Percentiles rank a stretch among this genome's conserved stretches.
Conservation (phyloP, 2,888 invertebrate species). For the Dryococelus australis region DNA sequence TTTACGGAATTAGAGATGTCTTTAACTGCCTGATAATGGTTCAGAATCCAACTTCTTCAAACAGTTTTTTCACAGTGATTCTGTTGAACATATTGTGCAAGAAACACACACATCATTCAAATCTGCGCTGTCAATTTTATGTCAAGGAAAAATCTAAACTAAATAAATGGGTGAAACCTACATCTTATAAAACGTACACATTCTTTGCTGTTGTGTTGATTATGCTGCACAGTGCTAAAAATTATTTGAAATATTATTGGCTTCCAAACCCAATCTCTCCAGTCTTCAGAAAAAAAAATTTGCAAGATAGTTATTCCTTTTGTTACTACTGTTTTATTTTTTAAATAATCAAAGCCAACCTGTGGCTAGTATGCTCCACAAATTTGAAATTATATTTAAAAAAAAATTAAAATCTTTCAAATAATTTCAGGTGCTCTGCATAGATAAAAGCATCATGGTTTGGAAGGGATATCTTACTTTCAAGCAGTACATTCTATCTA, state of each 20-base stretch:
- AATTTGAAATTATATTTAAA: neutral
- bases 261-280: neutral
- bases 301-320: neutral
- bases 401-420: neutral
- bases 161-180: neutral
- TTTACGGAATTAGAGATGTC: neutral
- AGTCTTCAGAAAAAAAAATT: neutral
- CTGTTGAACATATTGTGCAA: neutral
- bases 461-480: too few species aligned
- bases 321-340: neutral
- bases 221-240: neutral
- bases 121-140: neutral
- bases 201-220: neutral
- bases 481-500: neutral
- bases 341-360: neutral
- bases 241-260: neutral
- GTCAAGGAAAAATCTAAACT: slow-evolving; percentile 7
- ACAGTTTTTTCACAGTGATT: neutral
- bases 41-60: neutral
- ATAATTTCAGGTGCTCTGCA: too few species aligned
- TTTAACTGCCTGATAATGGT: neutral
- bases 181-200: neutral
- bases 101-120: neutral
- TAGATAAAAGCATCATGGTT: too few species aligned
- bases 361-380: neutral